phyloP scores from a whole-genome alignment of 1,140 invertebrate genomes.

The Leucophenga varia region DNA sequence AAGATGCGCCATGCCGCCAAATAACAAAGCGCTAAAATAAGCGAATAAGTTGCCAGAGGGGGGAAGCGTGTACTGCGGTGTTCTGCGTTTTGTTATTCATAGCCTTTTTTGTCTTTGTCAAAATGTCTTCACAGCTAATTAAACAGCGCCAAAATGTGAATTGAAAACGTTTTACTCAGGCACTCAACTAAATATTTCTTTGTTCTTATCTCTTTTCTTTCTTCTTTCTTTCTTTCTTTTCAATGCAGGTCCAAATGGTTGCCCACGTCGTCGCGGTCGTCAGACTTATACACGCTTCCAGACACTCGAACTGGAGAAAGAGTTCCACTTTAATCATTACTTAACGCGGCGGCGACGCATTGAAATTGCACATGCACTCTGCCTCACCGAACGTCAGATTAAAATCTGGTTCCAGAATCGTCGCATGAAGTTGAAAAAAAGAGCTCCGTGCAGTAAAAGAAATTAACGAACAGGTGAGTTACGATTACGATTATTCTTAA shows the following conservation, averaged over 20 bases:
- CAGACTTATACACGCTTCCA: conserved; percentile 97
- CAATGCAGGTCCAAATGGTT: conserved; percentile 90
- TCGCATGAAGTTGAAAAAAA: conserved; percentile 97
- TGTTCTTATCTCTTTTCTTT: conserved; percentile 1
- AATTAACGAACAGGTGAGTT: conserved; percentile 82
- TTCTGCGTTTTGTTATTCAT: too few species aligned
- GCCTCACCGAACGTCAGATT: conserved; percentile 94
- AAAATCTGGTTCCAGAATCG: conserved; percentile 98
- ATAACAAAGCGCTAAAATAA: conserved; percentile 3
- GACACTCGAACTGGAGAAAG: conserved; percentile 93
- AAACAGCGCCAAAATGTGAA: conserved; percentile 25
- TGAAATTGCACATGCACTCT: conserved; percentile 95
- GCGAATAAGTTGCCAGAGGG: conserved; percentile 14
- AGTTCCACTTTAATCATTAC: conserved; percentile 98
- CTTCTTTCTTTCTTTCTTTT: conserved; percentile 25
- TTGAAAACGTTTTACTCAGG: not conserved
- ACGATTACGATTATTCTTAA: too few species aligned
- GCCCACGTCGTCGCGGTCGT: conserved; percentile 86
- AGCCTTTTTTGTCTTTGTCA: conserved; percentile 28
- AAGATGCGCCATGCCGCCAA: not conserved
- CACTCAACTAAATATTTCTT: conserved; percentile 9
- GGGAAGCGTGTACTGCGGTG: conserved; percentile 10
- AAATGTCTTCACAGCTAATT: conserved; percentile 43
- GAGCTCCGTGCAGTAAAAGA: conserved; percentile 90
- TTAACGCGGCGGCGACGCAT: conserved; percentile 92